phyloP scores from a whole-genome alignment of 2,113 vertebrate species.

The Ranitomeya imitator region DNA sequence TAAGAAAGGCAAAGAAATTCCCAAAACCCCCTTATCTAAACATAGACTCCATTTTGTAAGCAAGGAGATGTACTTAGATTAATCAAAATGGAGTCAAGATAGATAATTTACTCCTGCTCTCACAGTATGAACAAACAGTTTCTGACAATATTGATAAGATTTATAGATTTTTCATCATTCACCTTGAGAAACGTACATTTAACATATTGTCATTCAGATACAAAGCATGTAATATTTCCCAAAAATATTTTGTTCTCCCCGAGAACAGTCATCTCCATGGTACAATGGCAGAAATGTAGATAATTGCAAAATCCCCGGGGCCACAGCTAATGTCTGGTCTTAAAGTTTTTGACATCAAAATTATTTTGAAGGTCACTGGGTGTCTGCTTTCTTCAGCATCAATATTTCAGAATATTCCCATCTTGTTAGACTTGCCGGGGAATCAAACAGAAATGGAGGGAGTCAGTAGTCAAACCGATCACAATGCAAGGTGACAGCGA shows the following conservation, averaged over 20 bases:
- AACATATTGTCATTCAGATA: neutral
- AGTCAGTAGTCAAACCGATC: neutral
- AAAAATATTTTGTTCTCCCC: neutral
- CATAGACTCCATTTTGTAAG: too few species aligned
- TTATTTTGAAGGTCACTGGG: constrained; percentile 22
- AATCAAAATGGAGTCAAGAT: too few species aligned
- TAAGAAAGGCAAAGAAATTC: too few species aligned
- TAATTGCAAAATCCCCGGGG: constrained; percentile 30
- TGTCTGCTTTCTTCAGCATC: neutral
- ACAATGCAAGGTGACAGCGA: constrained; percentile 1
- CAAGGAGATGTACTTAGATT: too few species aligned
- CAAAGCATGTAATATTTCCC: neutral
- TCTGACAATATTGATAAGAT: neutral
- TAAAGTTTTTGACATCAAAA: constrained; percentile 29
- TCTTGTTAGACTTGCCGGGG: constrained; percentile 12
- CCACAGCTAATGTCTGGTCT: constrained; percentile 14
- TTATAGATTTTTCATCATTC: neutral
- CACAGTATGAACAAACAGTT: neutral
- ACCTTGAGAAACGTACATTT: neutral
- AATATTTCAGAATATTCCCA: constrained; percentile 14
- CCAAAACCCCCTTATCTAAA: too few species aligned
- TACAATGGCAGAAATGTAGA: neutral
- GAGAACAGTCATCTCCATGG: neutral
- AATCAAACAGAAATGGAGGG: neutral
- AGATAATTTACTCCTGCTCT: too few species aligned